These are phyloP conservation scores for Callyntrura guangdongensis DNA, from an alignment of 2,888 invertebrate genomes.

Conservation along the genomic window DNA sequence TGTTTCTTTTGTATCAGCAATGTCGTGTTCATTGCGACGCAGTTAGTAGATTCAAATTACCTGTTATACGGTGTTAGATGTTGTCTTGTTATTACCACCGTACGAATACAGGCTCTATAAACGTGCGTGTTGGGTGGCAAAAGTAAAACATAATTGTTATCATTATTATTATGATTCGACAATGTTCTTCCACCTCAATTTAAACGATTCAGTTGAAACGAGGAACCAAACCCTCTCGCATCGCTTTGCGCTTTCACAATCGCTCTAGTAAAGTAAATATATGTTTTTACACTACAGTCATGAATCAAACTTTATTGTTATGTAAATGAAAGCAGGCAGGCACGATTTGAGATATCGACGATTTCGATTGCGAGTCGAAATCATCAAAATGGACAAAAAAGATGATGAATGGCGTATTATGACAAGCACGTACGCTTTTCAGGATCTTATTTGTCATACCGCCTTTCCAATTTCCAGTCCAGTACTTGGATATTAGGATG, in stretches of 20 bases:
- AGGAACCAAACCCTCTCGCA: no score
- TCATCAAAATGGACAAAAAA: no score
- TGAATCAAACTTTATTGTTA: slow-evolving; percentile 32
- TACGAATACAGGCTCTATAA: neutral
- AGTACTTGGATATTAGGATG: no score
- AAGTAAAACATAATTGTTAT: no score
- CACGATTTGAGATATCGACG: no score
- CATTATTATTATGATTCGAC: no score
- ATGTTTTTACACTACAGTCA: no score
- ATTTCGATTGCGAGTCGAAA: no score
- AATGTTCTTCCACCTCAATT: no score
- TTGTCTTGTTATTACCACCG: neutral
- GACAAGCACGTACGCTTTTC: slow-evolving; percentile 29
- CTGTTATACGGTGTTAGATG: neutral
- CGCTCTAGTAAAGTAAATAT: no score
- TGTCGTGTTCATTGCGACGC: neutral
- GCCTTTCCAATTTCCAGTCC: slow-evolving; percentile 30
- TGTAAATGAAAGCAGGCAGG: slow-evolving; percentile 4
- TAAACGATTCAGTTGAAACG: no score
- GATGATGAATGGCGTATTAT: slow-evolving; percentile 7
- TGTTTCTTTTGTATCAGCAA: neutral
- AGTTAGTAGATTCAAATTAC: slow-evolving; percentile 5
- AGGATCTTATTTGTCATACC: neutral
- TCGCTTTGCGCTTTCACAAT: neutral
- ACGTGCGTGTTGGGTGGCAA: slow-evolving; percentile 16